Percentiles rank a stretch among this genome's conserved stretches.
phyloP scores from a whole-genome alignment of 2,888 invertebrate genomes.

The Panzeria rudis region DNA sequence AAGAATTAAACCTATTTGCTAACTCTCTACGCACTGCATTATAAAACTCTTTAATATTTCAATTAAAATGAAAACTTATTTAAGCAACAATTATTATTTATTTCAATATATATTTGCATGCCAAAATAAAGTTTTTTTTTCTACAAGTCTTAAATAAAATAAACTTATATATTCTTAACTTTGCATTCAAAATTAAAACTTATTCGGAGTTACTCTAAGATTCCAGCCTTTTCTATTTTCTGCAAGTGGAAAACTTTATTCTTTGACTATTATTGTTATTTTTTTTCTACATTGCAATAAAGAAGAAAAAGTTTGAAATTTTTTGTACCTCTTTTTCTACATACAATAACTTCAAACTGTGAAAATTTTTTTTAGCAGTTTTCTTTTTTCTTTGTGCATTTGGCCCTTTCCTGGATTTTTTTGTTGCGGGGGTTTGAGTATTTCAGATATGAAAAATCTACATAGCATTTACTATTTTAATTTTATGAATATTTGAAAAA shows the following conservation, averaged over 20 bases:
- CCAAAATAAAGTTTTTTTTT: neutral
- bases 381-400: slow-evolving; percentile 15
- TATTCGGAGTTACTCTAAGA: slow-evolving; percentile 1
- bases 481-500: slow-evolving; percentile 20
- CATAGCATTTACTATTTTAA: neutral
- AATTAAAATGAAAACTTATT: neutral
- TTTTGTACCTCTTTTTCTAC: slow-evolving; percentile 26
- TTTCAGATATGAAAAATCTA: slow-evolving; percentile 1
- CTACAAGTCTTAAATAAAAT: neutral
- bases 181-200: slow-evolving; percentile 15
- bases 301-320: slow-evolving; percentile 49
- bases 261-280: neutral
- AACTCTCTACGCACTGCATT: too few relatives aligned
- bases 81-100: neutral
- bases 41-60: neutral
- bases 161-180: neutral
- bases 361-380: slow-evolving; percentile 46
- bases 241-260: slow-evolving; percentile 39
- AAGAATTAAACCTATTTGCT: too few relatives aligned
- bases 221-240: neutral
- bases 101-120: neutral
- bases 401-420: neutral
- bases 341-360: slow-evolving; percentile 36
- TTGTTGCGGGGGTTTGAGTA: neutral
- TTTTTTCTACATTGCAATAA: neutral